A percentile compares a stretch with the other conserved stretches of the same genome.
phyloP scores from a whole-genome alignment of 2,888 invertebrate genomes.

The Tiliacea citrago region DNA sequence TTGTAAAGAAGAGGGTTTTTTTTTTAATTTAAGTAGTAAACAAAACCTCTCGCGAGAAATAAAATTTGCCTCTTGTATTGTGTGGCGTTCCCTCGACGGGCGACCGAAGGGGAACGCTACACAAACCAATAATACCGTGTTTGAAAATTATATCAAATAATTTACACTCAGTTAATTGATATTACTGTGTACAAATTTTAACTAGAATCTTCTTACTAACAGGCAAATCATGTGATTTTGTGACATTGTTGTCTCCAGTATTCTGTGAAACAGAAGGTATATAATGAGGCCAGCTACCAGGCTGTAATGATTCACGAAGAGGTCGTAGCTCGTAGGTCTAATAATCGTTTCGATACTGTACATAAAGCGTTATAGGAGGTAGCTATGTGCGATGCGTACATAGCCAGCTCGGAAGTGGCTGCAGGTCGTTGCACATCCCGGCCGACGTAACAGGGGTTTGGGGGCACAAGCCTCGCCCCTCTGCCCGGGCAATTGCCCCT shows the following conservation, averaged over 20 bases:
- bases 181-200: constrained; percentile 17
- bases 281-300: constrained; percentile 41
- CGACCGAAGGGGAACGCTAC: constrained; percentile 9
- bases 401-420: constrained; percentile 74
- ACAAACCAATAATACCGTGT: constrained; percentile 2
- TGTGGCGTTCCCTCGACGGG: constrained; percentile 22
- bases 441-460: constrained; percentile 75
- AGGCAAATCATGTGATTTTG: background rate
- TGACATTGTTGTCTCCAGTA: background rate
- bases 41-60: constrained; percentile 4
- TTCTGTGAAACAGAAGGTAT: constrained; percentile 25
- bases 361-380: constrained; percentile 43
- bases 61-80: constrained; percentile 33
- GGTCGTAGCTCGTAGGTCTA: constrained; percentile 17
- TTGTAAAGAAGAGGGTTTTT: constrained; percentile 12
- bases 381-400: constrained; percentile 54
- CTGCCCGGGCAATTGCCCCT: constrained; percentile 82
- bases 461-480: constrained; percentile 68
- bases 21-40: constrained; percentile 27
- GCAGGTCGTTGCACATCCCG: constrained; percentile 83
- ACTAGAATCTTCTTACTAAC: background rate
- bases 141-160: constrained; percentile 25
- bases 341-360: constrained; percentile 46
- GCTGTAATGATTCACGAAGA: constrained; percentile 33
- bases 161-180: constrained; percentile 24